Evolutionary conservation across 2,113 vertebrate genomes (phyloP).

Genomic region (Coracopsis vasa): DNA sequence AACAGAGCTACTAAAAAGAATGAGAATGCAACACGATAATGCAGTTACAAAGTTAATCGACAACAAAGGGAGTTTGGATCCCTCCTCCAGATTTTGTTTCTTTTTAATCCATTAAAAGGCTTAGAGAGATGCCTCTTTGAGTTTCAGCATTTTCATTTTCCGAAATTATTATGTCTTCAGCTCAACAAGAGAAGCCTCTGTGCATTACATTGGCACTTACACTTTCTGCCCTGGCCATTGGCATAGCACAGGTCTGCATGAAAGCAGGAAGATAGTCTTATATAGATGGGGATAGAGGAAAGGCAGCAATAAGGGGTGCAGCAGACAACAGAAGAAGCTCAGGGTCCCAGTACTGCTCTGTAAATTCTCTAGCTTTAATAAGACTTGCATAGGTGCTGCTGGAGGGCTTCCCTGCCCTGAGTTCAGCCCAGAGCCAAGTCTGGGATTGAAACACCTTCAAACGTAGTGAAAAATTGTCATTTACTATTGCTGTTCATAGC

Average conservation of each 20-base stretch:
- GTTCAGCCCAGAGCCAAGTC: not conserved
- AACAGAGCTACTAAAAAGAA: not conserved
- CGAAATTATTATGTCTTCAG: not conserved
- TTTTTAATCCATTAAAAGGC: not conserved
- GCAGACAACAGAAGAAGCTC: not conserved
- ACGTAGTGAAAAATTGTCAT: not conserved
- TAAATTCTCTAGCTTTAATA: not conserved
- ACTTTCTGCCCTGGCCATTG: not conserved
- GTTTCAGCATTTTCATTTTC: not conserved
- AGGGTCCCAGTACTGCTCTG: not conserved
- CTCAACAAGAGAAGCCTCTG: not conserved
- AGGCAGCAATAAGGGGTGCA: not conserved
- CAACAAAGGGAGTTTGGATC: not conserved
- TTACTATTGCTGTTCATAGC: not conserved
- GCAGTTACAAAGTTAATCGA: not conserved
- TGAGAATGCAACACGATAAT: not conserved
- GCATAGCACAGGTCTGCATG: not conserved
- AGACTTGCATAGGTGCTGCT: not conserved
- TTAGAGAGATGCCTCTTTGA: not conserved
- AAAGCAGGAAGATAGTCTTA: not conserved
- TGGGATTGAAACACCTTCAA: not conserved
- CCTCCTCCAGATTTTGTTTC: not conserved
- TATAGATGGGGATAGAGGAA: rapidly evolving
- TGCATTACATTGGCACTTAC: not conserved
- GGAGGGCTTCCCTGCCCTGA: not conserved